A percentile compares a stretch with the other conserved stretches of the same genome.
phyloP scores from a whole-genome alignment of 2,113 vertebrate genomes.

The Malaclemys terrapin region DNA sequence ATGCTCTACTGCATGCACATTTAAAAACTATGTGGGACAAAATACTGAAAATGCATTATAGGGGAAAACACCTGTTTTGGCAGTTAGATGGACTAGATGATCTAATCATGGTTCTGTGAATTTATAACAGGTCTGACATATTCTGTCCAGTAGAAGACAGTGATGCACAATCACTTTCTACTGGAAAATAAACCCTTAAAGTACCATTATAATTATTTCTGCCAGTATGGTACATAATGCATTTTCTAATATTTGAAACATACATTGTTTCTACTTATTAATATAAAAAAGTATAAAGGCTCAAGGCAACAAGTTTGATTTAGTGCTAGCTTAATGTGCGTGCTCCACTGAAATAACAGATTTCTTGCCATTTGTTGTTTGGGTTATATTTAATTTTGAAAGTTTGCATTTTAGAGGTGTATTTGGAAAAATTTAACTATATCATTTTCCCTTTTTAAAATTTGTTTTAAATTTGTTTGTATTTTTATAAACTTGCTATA shows the following conservation, averaged over 20 bases:
- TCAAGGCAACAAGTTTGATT: neutral
- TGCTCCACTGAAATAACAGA: neutral
- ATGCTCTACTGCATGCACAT: neutral
- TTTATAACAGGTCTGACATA: neutral
- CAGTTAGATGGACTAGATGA: neutral
- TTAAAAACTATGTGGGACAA: neutral
- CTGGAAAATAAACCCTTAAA: neutral
- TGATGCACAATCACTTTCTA: neutral
- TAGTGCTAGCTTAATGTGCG: neutral
- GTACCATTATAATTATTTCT: neutral
- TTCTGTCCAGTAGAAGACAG: neutral
- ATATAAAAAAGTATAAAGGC: too few relatives aligned
- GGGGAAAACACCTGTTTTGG: neutral
- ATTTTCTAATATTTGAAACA: rapidly evolving
- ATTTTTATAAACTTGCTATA: neutral
- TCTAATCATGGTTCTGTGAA: neutral
- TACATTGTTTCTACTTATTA: too few relatives aligned
- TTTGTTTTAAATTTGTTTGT: too few relatives aligned
- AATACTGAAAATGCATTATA: neutral
- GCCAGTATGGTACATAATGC: neutral
- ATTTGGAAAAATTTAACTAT: neutral
- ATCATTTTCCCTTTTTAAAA: neutral
- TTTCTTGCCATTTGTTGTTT: neutral
- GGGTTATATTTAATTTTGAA: neutral
- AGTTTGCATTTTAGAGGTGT: neutral